Evolutionary conservation across 2,888 invertebrate genomes (phyloP).

Genomic region (Agrotis puta): DNA sequence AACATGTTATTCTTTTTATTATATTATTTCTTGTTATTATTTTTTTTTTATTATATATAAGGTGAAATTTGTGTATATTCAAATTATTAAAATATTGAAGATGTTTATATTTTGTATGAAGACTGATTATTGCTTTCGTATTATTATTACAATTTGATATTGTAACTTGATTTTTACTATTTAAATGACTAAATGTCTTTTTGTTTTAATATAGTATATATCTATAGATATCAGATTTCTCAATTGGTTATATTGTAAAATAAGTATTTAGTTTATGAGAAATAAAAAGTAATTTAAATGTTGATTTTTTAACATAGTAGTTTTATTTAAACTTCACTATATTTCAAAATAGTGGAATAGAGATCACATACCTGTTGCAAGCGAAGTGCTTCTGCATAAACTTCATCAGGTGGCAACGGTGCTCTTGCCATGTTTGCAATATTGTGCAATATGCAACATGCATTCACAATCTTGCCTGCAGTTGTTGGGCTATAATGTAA

Average conservation of each 20-base stretch:
- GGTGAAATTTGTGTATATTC: too few species aligned
- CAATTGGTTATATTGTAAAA: neutral
- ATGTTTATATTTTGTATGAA: too few species aligned
- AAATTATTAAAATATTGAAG: too few species aligned
- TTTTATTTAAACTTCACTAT: neutral
- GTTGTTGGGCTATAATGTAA: constrained; percentile 25
- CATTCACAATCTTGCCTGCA: constrained; percentile 32
- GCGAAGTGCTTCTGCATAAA: constrained; percentile 6
- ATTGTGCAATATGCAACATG: constrained; percentile 21
- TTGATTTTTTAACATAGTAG: constrained; percentile 3
- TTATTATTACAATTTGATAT: too few species aligned
- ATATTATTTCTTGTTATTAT: too few species aligned
- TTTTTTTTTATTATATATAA: too few species aligned
- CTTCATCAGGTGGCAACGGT: constrained; percentile 3
- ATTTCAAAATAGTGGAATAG: neutral
- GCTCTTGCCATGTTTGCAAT: constrained; percentile 11
- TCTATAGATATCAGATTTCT: too few species aligned
- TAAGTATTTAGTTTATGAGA: neutral
- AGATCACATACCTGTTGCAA: neutral
- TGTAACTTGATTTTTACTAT: too few species aligned
- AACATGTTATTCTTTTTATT: too few species aligned
- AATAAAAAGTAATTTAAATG: constrained; percentile 6
- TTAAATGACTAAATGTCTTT: too few species aligned
- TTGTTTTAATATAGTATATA: too few species aligned
- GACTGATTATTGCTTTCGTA: too few species aligned